Evolutionary conservation across 2,797 vertebrate genomes (phyloP).

Genomic region (Cryptoprocta ferox): DNA sequence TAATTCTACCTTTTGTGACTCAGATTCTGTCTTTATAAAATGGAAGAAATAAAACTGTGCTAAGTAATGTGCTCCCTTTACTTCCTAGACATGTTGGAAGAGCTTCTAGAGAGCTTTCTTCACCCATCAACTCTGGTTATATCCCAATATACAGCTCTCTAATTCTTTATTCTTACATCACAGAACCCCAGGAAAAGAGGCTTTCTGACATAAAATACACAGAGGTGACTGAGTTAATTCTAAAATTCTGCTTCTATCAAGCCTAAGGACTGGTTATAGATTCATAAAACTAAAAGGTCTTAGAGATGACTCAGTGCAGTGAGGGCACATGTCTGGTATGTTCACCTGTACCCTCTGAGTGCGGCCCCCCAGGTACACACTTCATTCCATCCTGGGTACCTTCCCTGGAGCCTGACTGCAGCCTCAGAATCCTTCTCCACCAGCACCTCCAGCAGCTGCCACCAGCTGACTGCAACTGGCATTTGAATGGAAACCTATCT

Average conservation of each 20-base stretch:
- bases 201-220: neutral
- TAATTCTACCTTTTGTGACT: neutral
- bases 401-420: neutral
- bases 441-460: neutral
- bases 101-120: neutral
- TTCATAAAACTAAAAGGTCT: neutral
- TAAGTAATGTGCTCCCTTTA: neutral
- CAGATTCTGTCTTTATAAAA: neutral
- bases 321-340: too few species aligned
- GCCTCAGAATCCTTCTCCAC: neutral
- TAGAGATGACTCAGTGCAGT: neutral
- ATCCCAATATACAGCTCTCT: neutral
- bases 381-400: fast-evolving
- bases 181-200: neutral
- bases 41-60: neutral
- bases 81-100: neutral
- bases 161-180: neutral
- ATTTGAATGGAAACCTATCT: neutral
- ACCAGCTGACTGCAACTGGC: neutral
- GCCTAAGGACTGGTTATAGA: neutral
- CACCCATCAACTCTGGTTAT: fast-evolving
- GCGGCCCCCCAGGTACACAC: neutral
- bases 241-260: neutral
- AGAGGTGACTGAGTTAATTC: neutral
- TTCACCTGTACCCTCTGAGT: too few species aligned